phyloP scores from a whole-genome alignment of 2,113 vertebrate genomes.

The Dicentrarchus labrax region DNA sequence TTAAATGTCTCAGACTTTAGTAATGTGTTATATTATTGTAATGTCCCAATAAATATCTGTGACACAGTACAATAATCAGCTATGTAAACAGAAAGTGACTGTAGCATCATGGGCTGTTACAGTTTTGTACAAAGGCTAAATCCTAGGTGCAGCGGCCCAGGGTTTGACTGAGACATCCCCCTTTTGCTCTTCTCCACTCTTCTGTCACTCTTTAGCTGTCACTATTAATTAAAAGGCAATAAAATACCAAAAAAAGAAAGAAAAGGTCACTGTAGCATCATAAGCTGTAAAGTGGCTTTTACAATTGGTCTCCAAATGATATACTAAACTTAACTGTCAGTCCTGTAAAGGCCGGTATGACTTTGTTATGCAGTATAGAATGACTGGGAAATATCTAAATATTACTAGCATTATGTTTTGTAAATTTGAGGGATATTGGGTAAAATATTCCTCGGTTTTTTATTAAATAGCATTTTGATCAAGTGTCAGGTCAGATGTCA shows the following conservation, averaged over 20 bases:
- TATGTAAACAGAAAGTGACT: not conserved
- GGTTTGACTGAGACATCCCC: too few species aligned
- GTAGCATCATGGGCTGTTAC: not conserved
- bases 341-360: not conserved
- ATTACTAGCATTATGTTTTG: not conserved
- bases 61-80: not conserved
- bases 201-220: too few species aligned
- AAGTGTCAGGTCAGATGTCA: not conserved
- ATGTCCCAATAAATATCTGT: not conserved
- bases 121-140: not conserved
- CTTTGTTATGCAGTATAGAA: not conserved
- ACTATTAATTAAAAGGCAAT: not conserved
- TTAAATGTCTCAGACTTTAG: not conserved
- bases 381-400: not conserved
- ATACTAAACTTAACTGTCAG: too few species aligned
- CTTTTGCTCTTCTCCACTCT: too few species aligned
- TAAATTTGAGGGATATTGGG: not conserved
- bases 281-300: not conserved
- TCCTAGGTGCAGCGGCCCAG: too few species aligned
- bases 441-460: not conserved
- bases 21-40: not conserved
- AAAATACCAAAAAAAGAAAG: not conserved
- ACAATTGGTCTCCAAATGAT: not conserved
- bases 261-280: not conserved
- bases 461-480: not conserved